Conservation (phyloP, 2,888 invertebrate species). For the Plutella xylostella region DNA sequence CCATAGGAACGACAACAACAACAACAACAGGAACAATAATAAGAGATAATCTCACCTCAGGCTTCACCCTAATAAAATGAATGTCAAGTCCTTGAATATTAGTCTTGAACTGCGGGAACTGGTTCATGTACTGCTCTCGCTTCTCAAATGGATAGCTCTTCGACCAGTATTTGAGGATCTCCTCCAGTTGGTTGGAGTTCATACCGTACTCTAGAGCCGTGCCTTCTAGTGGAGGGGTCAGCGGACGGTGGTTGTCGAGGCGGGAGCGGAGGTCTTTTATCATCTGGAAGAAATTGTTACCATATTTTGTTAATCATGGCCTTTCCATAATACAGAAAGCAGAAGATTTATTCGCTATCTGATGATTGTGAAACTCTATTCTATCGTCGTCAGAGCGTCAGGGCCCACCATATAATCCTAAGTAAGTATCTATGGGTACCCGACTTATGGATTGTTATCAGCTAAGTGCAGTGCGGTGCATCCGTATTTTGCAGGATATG, state of each 20-base stretch:
- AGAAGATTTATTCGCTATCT: no score
- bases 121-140: constrained; percentile 76
- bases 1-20: no score
- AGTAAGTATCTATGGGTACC: no score
- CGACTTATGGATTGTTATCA: no score
- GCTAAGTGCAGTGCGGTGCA: no score
- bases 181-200: constrained; percentile 73
- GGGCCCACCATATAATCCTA: no score
- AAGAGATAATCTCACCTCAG: constrained; percentile 53
- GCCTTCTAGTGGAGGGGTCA: constrained; percentile 74
- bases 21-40: no score
- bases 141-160: constrained; percentile 74
- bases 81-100: constrained; percentile 79
- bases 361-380: no score
- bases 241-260: constrained; percentile 31
- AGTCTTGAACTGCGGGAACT: constrained; percentile 81
- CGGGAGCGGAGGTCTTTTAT: constrained; percentile 38
- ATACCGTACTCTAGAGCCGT: constrained; percentile 86
- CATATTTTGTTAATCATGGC: no score
- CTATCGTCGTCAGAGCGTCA: no score
- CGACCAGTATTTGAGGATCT: constrained; percentile 81
- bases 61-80: constrained; percentile 80
- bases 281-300: constrained; percentile 43
- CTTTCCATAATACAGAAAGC: no score
- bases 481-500: no score